These are phyloP conservation scores for Sebastes glaucus DNA, from an alignment of 2,797 vertebrate species.

Conservation along the genomic window DNA sequence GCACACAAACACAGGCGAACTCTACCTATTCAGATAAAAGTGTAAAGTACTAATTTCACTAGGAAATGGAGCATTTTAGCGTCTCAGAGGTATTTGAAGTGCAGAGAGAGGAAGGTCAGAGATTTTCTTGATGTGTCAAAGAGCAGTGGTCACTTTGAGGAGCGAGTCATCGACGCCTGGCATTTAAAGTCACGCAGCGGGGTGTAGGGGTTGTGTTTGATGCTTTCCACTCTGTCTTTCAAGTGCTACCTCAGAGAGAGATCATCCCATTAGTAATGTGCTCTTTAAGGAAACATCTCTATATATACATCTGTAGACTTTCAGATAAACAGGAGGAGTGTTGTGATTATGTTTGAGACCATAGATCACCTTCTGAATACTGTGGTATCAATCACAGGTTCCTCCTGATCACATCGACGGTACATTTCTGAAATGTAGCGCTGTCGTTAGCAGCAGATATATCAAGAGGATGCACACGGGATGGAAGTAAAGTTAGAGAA, in stretches of 20 bases:
- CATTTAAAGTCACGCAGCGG: constrained; percentile 39
- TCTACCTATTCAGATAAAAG: constrained; percentile 27
- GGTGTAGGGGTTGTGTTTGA: constrained; percentile 30
- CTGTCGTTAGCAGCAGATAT: background rate
- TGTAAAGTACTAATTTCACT: constrained; percentile 38
- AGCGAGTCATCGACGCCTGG: constrained; percentile 4
- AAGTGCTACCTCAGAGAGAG: constrained; percentile 30
- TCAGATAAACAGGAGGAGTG: constrained; percentile 1
- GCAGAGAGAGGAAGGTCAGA: constrained; percentile 29
- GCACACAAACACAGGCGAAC: constrained; percentile 2
- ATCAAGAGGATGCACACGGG: background rate
- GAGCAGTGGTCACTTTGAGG: constrained; percentile 46
- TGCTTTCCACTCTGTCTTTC: constrained; percentile 31
- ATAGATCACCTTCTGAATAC: background rate
- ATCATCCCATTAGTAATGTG: constrained; percentile 30
- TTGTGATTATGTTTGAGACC: background rate
- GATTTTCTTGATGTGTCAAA: constrained; percentile 45
- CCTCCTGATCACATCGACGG: background rate
- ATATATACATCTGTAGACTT: background rate
- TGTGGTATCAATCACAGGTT: background rate
- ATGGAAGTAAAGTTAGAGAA: background rate
- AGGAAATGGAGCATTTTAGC: constrained; percentile 46
- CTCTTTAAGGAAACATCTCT: constrained; percentile 1
- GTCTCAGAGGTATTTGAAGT: constrained; percentile 24
- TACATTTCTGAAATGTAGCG: background rate